phyloP scores from a whole-genome alignment of 2,113 vertebrate species.

The Marcusenius ussheri region DNA sequence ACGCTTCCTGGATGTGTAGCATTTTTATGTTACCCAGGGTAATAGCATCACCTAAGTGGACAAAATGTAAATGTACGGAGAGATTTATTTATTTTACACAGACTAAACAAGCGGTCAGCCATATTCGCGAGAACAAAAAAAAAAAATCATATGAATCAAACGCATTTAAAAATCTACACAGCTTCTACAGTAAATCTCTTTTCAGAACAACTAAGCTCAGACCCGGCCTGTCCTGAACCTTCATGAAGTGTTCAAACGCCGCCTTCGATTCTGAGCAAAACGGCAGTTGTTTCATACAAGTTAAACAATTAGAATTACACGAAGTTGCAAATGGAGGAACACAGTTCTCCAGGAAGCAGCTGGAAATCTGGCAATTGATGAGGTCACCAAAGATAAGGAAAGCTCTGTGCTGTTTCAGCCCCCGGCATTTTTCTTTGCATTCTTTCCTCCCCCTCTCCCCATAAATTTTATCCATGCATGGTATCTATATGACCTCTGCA shows the following conservation, averaged over 20 bases:
- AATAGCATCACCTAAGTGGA: background rate
- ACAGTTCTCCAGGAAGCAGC: conserved; percentile 2
- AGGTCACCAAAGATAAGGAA: conserved; percentile 20
- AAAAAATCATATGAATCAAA: background rate
- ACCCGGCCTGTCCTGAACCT: background rate
- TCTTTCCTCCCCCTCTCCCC: conserved; percentile 17
- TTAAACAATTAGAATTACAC: background rate
- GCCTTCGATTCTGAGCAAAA: background rate
- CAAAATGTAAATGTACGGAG: background rate
- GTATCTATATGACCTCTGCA: conserved; percentile 2
- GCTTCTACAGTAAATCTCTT: background rate
- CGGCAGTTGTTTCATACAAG: background rate
- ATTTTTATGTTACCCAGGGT: background rate
- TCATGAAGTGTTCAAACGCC: background rate
- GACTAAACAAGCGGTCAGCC: background rate
- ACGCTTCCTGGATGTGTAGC: background rate
- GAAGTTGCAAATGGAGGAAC: background rate
- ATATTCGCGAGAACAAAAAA: background rate
- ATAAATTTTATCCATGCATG: conserved; percentile 13
- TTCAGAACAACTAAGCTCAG: background rate
- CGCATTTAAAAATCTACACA: background rate
- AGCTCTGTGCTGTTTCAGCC: conserved; percentile 16
- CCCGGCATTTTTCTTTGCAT: conserved; percentile 23
- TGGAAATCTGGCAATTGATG: conserved; percentile 1
- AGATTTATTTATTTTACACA: background rate